Evolutionary conservation across 1,140 invertebrate genomes (phyloP), one percentile per base, ranked within the genome.

Genomic region (Tetragonula clypearis): DNA sequence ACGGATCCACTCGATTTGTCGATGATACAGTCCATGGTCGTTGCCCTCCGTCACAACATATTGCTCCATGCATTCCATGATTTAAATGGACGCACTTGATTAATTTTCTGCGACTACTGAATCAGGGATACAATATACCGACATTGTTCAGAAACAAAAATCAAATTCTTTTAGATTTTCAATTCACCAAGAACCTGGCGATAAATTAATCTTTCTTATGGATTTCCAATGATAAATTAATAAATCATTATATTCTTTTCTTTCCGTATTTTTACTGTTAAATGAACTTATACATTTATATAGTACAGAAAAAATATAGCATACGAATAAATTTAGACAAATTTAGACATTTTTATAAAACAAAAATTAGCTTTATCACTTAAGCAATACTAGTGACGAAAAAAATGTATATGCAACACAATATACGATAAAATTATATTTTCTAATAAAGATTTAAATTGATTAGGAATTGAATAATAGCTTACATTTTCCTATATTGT

Each of bases 1-100:
- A 17, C 21, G 69, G 79, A 88, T 86, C 41, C 84, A 68, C 65
- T 85, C 73, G 78, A 68, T 87, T 85, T 75, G 41, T 30, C 69
- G 26, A 84, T 82, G 80, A 85, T n/a, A 82, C 72, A 76, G 65
- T 79, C n/a, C 17, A 74, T n/a, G 30, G 76, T 26, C 41, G 11
- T 79, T 82, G 71, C 41, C 35, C 80, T 60, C 53, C 8, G 11
- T 1, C 78, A 30, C 26, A 11, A 17, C 14, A 68, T n/a, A 66
- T 41, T n/a, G 35, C 14, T 35, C 56, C 15, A 1, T 41, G 9
- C 35, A 49, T 62, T 23, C 23, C n/a, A n/a, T n/a, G 35, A 17
- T 1, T 78, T 78, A 60, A 78, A 49, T 66, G n/a, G n/a, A 78
- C 26, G 35, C 76, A 14, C 14, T 35, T 30, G 21, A 76, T 76